Percentiles rank a stretch among this genome's conserved stretches.
These are phyloP conservation scores for Bufo bufo DNA, from an alignment of 2,113 vertebrate genomes.

Conservation along the genomic window DNA sequence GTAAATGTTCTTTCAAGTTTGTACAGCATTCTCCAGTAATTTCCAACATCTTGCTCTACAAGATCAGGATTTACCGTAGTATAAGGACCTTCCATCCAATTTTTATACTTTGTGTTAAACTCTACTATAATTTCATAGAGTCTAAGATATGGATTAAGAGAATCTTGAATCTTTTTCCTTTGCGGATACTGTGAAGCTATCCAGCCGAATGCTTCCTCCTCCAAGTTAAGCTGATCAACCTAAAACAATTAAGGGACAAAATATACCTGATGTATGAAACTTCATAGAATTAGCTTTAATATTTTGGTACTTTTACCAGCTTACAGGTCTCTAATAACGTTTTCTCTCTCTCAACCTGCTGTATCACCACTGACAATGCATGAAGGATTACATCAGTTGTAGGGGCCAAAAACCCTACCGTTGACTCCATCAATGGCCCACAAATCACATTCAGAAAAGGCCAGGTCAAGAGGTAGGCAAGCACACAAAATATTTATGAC, in stretches of 20 bases:
- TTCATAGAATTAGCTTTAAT: background rate
- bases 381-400: background rate
- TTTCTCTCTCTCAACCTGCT: too few species aligned
- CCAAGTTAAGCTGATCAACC: conserved; percentile 84
- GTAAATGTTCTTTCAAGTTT: conserved; percentile 81
- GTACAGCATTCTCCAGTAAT: conserved; percentile 79
- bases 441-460: background rate
- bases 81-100: conserved; percentile 80
- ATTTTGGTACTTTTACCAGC: background rate
- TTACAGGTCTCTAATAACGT: too few species aligned
- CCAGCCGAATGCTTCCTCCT: conserved; percentile 87
- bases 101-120: conserved; percentile 73
- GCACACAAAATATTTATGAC: too few species aligned
- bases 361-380: background rate
- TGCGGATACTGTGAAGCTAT: conserved; percentile 79
- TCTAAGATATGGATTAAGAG: conserved; percentile 78
- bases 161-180: conserved; percentile 78
- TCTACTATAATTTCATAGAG: conserved; percentile 79
- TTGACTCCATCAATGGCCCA: background rate
- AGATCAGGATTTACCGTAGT: conserved; percentile 80
- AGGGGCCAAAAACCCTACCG: background rate
- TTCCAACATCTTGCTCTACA: conserved; percentile 78
- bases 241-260: conserved; percentile 58
- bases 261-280: background rate
- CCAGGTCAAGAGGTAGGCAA: background rate